Evolutionary conservation across 2,888 invertebrate species (phyloP).

Genomic region (Nymphalis c-album): DNA sequence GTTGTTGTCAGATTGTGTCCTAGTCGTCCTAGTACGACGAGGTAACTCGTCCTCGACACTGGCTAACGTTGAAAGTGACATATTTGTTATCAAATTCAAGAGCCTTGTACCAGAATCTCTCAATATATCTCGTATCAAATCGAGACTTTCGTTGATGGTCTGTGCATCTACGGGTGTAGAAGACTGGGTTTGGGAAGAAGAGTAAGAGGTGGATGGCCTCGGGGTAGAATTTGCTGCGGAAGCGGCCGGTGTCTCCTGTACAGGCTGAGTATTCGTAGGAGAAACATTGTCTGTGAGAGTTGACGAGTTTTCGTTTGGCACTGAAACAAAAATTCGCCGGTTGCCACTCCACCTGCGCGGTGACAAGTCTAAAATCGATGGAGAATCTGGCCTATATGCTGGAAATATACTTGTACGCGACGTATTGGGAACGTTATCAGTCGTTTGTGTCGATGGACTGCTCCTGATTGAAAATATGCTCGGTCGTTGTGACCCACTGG

Average conservation of each 20-base stretch:
- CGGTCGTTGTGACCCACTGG: constrained; percentile 49
- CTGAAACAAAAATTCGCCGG: constrained; percentile 31
- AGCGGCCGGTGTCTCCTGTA: constrained; percentile 24
- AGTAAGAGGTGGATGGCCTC: constrained; percentile 39
- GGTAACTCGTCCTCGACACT: constrained; percentile 57
- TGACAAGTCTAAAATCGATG: constrained; percentile 39
- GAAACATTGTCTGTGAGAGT: constrained; percentile 18
- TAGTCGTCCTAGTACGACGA: constrained; percentile 46
- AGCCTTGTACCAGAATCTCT: constrained; percentile 74
- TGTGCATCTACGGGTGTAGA: constrained; percentile 64
- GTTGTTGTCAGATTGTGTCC: constrained; percentile 58
- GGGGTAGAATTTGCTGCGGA: constrained; percentile 24
- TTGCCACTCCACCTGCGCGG: constrained; percentile 33
- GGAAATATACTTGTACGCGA: constrained; percentile 72
- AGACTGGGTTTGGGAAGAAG: constrained; percentile 31
- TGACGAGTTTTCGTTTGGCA: constrained; percentile 27
- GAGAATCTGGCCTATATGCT: constrained; percentile 54
- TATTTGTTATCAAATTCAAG: constrained; percentile 72
- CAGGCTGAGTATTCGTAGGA: constrained; percentile 10
- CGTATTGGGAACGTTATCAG: constrained; percentile 49
- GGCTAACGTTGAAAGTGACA: constrained; percentile 69
- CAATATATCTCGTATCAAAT: constrained; percentile 73
- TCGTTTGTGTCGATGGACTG: constrained; percentile 37
- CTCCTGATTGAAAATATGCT: constrained; percentile 48
- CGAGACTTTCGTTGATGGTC: constrained; percentile 72